Conservation (phyloP, 2,797 vertebrate genomes). For the Anisognathus igniventris region DNA sequence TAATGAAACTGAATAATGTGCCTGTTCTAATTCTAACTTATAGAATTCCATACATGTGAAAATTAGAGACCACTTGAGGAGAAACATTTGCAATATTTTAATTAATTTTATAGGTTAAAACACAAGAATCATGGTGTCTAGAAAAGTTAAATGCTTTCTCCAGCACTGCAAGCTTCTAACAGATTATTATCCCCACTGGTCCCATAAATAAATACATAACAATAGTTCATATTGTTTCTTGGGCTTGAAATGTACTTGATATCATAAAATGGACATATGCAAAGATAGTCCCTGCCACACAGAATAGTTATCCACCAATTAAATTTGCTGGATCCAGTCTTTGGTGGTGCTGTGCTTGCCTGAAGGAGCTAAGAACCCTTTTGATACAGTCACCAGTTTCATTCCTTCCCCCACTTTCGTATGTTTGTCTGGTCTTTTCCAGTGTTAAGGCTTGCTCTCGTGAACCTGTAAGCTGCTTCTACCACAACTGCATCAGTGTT, state of each 20-base stretch:
- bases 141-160: not conserved
- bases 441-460: not conserved
- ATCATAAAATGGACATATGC: not conserved
- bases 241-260: not conserved
- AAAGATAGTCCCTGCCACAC: not conserved
- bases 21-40: not conserved
- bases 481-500: not conserved
- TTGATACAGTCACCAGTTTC: not conserved
- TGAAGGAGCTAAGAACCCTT: not conserved
- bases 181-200: not conserved
- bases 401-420: not conserved
- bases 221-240: not conserved
- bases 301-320: not conserved
- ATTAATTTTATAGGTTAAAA: conserved; percentile 10
- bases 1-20: not conserved
- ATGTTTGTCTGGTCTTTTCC: not conserved
- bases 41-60: conserved; percentile 15
- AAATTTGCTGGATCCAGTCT: not conserved
- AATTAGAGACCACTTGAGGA: conserved; percentile 24
- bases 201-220: not conserved
- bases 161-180: not conserved
- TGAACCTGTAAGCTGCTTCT: not conserved
- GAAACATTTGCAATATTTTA: conserved; percentile 9
- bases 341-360: not conserved
- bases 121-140: not conserved